Conservation (phyloP, 2,797 vertebrate genomes). For the Monodelphis domestica region DNA sequence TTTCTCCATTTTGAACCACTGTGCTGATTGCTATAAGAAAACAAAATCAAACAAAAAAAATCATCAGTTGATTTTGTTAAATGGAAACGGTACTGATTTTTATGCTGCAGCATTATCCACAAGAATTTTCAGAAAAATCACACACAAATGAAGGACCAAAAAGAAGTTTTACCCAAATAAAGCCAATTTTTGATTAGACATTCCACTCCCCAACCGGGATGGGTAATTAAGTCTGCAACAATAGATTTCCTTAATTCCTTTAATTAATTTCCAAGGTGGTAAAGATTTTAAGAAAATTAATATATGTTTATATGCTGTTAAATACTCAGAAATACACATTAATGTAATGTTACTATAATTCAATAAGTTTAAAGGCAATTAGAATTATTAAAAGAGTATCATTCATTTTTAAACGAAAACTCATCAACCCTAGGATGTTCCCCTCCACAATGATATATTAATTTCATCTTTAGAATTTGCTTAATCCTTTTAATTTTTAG, state of each 20-base stretch:
- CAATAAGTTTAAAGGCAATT: not conserved
- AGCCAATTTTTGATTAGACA: not conserved
- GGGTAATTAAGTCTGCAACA: not conserved
- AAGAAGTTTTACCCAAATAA: not conserved
- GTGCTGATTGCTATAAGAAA: conserved; percentile 90
- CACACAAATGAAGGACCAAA: not conserved
- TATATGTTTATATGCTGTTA: not conserved
- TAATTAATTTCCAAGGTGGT: not conserved
- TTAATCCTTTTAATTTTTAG: not conserved
- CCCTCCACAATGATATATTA: not conserved
- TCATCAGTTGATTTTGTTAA: not conserved
- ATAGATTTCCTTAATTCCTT: not conserved
- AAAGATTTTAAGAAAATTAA: not conserved
- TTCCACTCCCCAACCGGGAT: not conserved
- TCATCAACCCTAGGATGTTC: not conserved
- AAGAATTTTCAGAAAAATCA: not conserved
- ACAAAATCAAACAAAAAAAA: not conserved
- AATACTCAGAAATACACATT: not conserved
- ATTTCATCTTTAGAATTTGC: not conserved
- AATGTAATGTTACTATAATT: not conserved
- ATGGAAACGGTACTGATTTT: not conserved
- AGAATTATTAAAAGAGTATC: not conserved
- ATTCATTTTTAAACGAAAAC: not conserved
- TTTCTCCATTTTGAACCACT: conserved; percentile 92
- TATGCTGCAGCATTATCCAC: not conserved